Conservation (phyloP, 2,888 invertebrate species). For the Oxystoma pomonae region DNA sequence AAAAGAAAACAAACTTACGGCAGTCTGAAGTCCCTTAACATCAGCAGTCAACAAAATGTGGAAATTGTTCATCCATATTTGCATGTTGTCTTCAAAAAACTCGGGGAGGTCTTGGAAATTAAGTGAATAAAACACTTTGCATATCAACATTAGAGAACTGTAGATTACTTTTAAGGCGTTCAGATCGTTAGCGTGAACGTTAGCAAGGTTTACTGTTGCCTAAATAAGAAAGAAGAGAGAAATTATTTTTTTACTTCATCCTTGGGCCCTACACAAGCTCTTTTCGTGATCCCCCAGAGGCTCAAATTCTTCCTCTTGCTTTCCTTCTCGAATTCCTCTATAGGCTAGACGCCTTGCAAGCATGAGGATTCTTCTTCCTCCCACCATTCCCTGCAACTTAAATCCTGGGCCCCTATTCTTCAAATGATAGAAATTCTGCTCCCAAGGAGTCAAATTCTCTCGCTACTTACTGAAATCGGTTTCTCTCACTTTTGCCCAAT, state of each 20-base stretch:
- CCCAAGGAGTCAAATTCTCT: too few species aligned
- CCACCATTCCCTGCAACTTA: too few species aligned
- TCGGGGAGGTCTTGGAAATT: slow-evolving; percentile 98
- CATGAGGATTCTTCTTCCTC: too few species aligned
- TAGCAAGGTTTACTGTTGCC: slow-evolving; percentile 80
- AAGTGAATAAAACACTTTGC: slow-evolving; percentile 95
- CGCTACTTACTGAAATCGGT: too few species aligned
- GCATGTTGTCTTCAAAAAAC: slow-evolving; percentile 98
- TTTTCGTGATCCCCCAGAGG: too few species aligned
- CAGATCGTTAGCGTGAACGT: slow-evolving; percentile 72
- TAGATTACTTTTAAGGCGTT: slow-evolving; percentile 84
- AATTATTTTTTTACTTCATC: not conserved
- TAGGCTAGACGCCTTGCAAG: too few species aligned
- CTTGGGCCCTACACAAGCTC: too few species aligned
- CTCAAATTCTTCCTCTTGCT: too few species aligned
- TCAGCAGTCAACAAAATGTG: slow-evolving; percentile 74
- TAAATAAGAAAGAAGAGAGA: slow-evolving; percentile 43
- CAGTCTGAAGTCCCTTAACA: slow-evolving; percentile 69
- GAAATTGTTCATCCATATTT: slow-evolving; percentile 90
- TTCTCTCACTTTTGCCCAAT: too few species aligned
- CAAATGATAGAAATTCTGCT: too few species aligned
- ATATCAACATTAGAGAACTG: slow-evolving; percentile 80
- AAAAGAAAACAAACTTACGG: slow-evolving; percentile 46
- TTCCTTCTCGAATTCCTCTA: too few species aligned
- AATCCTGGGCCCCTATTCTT: too few species aligned